Evolutionary conservation across 2,797 vertebrate genomes (phyloP).

Genomic region (Chloroceryle inda): DNA sequence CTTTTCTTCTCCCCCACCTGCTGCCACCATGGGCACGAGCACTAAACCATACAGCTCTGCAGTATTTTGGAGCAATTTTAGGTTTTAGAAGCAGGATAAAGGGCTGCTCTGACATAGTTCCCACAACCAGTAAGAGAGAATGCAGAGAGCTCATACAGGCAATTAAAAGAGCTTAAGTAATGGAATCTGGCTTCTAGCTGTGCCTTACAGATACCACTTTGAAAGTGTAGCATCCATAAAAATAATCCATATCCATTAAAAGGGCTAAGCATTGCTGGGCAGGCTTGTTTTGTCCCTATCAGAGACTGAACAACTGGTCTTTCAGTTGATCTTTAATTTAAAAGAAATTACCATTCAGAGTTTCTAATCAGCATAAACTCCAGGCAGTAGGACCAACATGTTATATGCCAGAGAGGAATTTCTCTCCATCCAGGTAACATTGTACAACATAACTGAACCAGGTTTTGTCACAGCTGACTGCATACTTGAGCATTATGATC

Average conservation of each 20-base stretch:
- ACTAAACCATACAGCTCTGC: neutral
- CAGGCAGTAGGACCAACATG: neutral
- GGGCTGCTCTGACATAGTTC: neutral
- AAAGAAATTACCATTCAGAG: neutral
- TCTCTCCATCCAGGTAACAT: neutral
- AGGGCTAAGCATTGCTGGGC: neutral
- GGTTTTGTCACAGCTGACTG: neutral
- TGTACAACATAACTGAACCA: neutral
- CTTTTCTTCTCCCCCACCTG: neutral
- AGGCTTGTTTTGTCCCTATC: neutral
- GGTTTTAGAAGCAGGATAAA: neutral
- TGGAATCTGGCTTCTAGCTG: slow-evolving; percentile 46
- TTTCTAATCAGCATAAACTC: neutral
- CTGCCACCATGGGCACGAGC: neutral
- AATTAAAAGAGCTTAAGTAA: slow-evolving; percentile 23
- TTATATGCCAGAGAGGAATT: neutral
- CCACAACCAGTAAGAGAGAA: neutral
- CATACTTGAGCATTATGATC: neutral
- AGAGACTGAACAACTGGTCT: neutral
- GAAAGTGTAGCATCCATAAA: slow-evolving; percentile 22
- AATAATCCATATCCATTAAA: slow-evolving; percentile 41
- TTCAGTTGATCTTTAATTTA: neutral
- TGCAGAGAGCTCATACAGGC: neutral
- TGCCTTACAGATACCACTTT: neutral
- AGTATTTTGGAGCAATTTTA: neutral